Evolutionary conservation across 2,888 invertebrate genomes (phyloP).

Genomic region (Dicycla oo): DNA sequence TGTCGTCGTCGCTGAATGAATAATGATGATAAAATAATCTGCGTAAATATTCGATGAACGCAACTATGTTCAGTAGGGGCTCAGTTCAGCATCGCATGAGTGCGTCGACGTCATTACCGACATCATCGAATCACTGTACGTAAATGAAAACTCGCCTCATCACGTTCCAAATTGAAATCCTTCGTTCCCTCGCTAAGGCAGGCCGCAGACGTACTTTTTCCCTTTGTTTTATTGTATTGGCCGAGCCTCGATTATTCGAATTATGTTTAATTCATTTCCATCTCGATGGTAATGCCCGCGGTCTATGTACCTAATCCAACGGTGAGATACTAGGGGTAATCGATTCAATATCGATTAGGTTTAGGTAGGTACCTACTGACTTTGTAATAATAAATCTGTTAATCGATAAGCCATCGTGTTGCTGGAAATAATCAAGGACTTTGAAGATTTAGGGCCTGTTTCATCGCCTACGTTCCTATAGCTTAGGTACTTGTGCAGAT

Average conservation of each 20-base stretch:
- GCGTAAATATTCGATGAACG: conserved; percentile 49
- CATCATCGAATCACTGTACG: conserved; percentile 78
- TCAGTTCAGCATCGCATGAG: conserved; percentile 63
- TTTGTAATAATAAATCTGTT: conserved; percentile 27
- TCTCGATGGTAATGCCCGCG: conserved; percentile 82
- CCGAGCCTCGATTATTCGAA: conserved; percentile 88
- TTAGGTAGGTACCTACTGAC: conserved; percentile 13
- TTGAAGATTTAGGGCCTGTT: conserved; percentile 7
- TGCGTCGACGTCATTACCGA: conserved; percentile 74
- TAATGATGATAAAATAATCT: conserved; percentile 55
- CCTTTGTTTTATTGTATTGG: conserved; percentile 89
- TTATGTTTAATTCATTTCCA: conserved; percentile 90
- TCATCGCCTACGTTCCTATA: no score
- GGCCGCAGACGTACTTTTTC: conserved; percentile 85
- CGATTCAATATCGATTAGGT: conserved; percentile 63
- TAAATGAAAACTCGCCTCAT: conserved; percentile 89
- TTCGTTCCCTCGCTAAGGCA: conserved; percentile 82
- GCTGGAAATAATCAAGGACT: neutral
- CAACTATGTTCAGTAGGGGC: conserved; percentile 55
- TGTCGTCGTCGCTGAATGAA: conserved; percentile 39
- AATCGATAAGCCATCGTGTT: conserved; percentile 19
- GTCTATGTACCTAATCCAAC: conserved; percentile 73
- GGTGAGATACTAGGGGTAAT: conserved; percentile 68
- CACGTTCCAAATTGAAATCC: conserved; percentile 91
- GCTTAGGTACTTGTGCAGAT: no score